phyloP scores from a whole-genome alignment of 1,140 invertebrate species.

The Mizuhopecten yessoensis region DNA sequence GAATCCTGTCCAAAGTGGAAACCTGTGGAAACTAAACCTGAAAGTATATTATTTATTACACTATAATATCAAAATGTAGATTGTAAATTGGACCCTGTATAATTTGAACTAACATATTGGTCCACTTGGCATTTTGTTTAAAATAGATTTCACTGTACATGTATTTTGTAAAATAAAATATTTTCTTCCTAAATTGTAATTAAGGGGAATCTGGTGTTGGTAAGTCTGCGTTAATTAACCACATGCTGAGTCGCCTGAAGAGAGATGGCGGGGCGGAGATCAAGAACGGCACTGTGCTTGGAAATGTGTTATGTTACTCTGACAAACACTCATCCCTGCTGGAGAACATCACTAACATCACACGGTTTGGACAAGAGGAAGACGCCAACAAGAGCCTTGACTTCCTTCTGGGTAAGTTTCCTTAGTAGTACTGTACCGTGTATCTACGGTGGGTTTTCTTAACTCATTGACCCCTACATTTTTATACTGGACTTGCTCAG shows the following conservation, averaged over 20 bases:
- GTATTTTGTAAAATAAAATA: too few relatives aligned
- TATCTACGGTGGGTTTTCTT: slow-evolving; percentile 51
- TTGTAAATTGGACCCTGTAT: too few relatives aligned
- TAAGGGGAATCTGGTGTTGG: slow-evolving; percentile 83
- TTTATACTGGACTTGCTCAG: too few relatives aligned
- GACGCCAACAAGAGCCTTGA: slow-evolving; percentile 64
- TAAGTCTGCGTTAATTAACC: slow-evolving; percentile 81
- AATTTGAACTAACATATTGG: too few relatives aligned
- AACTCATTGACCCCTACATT: too few relatives aligned
- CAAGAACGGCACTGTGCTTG: slow-evolving; percentile 78
- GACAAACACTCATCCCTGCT: slow-evolving; percentile 79
- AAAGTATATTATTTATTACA: too few relatives aligned
- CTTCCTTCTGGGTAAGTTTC: slow-evolving; percentile 61
- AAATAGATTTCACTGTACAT: too few relatives aligned
- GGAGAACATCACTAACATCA: slow-evolving; percentile 79
- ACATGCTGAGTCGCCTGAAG: slow-evolving; percentile 78
- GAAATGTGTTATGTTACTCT: slow-evolving; percentile 79
- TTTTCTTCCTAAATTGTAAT: too few relatives aligned
- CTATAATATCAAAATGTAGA: too few relatives aligned
- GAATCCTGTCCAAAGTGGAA: too few relatives aligned
- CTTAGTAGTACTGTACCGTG: neutral
- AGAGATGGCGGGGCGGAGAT: slow-evolving; percentile 79
- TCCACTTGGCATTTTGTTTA: too few relatives aligned
- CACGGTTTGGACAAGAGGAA: slow-evolving; percentile 71
- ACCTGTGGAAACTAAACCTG: too few relatives aligned